Evolutionary conservation across 2,797 vertebrate species (phyloP).

Genomic region (Propithecus perrieri): DNA sequence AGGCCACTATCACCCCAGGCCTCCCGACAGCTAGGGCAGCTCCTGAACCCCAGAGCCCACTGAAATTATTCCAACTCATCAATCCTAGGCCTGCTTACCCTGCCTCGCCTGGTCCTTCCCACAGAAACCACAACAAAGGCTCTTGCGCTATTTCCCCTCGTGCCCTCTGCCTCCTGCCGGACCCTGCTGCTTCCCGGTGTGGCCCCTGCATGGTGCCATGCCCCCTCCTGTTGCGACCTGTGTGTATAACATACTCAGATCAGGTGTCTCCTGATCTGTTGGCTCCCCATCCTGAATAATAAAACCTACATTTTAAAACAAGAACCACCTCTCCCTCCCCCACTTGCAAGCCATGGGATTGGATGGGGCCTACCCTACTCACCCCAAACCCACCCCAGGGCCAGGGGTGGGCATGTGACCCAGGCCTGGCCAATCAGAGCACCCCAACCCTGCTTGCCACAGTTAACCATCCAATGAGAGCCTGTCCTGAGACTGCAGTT

Average conservation of each 20-base stretch:
- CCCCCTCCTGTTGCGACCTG: not conserved
- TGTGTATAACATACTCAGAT: not conserved
- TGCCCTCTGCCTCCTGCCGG: not conserved
- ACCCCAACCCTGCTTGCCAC: not conserved
- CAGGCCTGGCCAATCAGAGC: not conserved
- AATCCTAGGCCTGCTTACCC: not conserved
- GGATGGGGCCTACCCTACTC: not conserved
- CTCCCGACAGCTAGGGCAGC: not conserved
- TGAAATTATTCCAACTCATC: not conserved
- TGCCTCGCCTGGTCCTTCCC: not conserved
- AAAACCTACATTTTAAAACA: not conserved
- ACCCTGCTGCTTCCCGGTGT: no score
- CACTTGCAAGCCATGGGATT: fast-evolving
- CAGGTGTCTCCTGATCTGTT: not conserved
- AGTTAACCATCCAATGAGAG: not conserved
- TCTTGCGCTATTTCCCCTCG: not conserved
- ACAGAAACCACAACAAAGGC: not conserved
- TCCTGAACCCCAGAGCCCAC: not conserved
- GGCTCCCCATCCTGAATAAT: not conserved
- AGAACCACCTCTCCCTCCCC: not conserved
- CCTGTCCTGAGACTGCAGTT: not conserved
- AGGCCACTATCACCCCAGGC: not conserved
- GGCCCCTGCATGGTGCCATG: no score
- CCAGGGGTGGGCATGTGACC: not conserved
- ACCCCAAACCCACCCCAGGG: not conserved